Base-by-base conservation (phyloP, 2,113 vertebrate species). In the Tyrannus savana region DNA sequence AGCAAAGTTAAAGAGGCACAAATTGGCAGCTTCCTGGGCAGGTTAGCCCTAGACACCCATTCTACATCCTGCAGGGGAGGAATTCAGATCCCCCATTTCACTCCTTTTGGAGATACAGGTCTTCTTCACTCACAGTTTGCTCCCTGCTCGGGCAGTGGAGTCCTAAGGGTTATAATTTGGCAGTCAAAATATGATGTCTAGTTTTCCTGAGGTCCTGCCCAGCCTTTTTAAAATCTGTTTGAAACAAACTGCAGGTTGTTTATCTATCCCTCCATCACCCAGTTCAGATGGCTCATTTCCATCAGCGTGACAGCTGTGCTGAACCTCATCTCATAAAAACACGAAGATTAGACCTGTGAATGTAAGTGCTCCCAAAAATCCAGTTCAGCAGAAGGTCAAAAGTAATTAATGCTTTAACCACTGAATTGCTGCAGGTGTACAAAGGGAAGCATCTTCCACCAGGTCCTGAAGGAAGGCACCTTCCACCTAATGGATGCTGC, bases 401-500 rank as follows among this genome's bases (percentile, higher is more conserved):
- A n/a, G 31, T 50, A 63, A 72, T 50, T 69, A 62, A 23, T 0
- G 28, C n/a, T 58, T 52, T 46, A 82, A 75, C 59, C 30, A 46
- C 3, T 1, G 8, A 15, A 10, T 4, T 33, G 49, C 59, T 86
- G 59, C 4, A 4, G 55, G 69, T 62, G 59, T 56, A 44, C 17
- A 10, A 28, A 18, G 67, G 46, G 49, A 69, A 83, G 62, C 41
- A 18, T 16, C 56, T 42, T n/a, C 24, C 56, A 18, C 4, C 10
- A 17, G 73, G 41, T 42, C 62, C 56, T 3, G n/a, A 12, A 52
- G 95, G 66, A 81, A 64, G 47, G 58, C 25, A 23, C 0, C 17
- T 21, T 84, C 39, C 19, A 49, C 19, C 16, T 11, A 19, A 15
- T 0, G 0, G 69, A n/a, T 0, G 1, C 71, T 0, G 31, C 44